Conservation (phyloP, 2,797 vertebrate genomes). For the Pachyuromys duprasi region DNA sequence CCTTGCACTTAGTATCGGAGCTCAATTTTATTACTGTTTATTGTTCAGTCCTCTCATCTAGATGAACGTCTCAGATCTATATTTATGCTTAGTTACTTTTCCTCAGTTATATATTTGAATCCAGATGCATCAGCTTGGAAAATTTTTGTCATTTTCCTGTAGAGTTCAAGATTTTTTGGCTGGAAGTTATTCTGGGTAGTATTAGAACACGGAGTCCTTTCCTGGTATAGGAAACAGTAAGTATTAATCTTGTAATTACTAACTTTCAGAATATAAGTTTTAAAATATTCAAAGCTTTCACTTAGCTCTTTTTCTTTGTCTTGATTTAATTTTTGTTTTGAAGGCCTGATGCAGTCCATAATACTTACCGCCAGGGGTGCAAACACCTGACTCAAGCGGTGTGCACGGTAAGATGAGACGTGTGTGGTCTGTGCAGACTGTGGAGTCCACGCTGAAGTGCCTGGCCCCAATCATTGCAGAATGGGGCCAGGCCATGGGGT, state of each 20-base stretch:
- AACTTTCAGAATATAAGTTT: slow-evolving; percentile 31
- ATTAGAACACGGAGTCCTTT: slow-evolving; percentile 93
- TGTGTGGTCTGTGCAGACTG: neutral
- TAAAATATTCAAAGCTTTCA: slow-evolving; percentile 36
- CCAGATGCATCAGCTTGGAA: slow-evolving; percentile 28
- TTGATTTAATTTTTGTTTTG: slow-evolving; percentile 71
- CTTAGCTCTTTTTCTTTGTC: slow-evolving; percentile 51
- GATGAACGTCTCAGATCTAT: slow-evolving; percentile 2
- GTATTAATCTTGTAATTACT: slow-evolving; percentile 77
- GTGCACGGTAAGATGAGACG: slow-evolving; percentile 90
- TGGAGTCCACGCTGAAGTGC: neutral
- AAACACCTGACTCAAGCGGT: slow-evolving; percentile 92
- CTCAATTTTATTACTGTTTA: neutral
- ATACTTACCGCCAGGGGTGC: slow-evolving; percentile 91
- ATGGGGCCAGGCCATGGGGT: neutral
- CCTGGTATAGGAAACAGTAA: slow-evolving; percentile 95
- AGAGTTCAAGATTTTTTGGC: slow-evolving; percentile 94
- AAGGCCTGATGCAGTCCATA: slow-evolving; percentile 92
- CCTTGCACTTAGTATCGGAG: neutral
- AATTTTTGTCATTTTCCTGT: slow-evolving; percentile 69
- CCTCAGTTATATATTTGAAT: slow-evolving; percentile 18
- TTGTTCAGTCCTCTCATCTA: neutral
- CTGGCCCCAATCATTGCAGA: neutral
- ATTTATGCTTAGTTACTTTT: slow-evolving; percentile 43
- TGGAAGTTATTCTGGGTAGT: slow-evolving; percentile 95